Evolutionary conservation across 2,888 invertebrate species (phyloP).

Genomic region (Rotaria socialis): DNA sequence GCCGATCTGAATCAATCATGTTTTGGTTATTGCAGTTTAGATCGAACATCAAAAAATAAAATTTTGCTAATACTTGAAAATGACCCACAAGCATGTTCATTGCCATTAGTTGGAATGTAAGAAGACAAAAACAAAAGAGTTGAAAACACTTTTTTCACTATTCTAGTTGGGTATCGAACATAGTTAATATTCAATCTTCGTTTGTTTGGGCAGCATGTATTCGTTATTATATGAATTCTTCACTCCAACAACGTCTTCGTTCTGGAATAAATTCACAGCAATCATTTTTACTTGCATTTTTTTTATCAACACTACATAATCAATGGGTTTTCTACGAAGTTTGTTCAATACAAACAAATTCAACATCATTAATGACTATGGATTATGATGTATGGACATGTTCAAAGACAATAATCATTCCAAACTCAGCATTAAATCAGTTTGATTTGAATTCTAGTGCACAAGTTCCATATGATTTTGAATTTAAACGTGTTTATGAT

Average conservation of each 20-base stretch:
- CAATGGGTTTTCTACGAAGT: constrained; percentile 5
- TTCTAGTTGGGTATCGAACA: constrained; percentile 57
- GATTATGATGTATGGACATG: not conserved
- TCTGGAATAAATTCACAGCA: not conserved
- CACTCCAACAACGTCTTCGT: not conserved
- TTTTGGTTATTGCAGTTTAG: constrained; percentile 51
- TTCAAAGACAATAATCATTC: not conserved
- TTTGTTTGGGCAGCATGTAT: constrained; percentile 57
- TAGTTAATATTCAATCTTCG: constrained; percentile 53
- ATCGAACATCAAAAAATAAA: constrained; percentile 52
- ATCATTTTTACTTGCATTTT: constrained; percentile 5
- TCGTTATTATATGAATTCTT: constrained; percentile 49
- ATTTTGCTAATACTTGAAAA: constrained; percentile 56
- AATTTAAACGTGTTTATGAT: constrained; percentile 1
- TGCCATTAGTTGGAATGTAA: constrained; percentile 59
- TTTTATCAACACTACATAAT: not conserved
- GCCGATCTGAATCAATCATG: constrained; percentile 55
- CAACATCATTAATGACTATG: not conserved
- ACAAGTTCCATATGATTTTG: constrained; percentile 15
- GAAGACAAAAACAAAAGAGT: constrained; percentile 48
- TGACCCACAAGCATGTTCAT: constrained; percentile 55
- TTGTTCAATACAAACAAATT: no score
- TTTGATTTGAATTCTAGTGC: not conserved
- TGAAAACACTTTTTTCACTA: constrained; percentile 38
- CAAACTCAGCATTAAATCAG: not conserved